Conservation (phyloP, 2,888 invertebrate species). For the Ecdyonurus torrentis region DNA sequence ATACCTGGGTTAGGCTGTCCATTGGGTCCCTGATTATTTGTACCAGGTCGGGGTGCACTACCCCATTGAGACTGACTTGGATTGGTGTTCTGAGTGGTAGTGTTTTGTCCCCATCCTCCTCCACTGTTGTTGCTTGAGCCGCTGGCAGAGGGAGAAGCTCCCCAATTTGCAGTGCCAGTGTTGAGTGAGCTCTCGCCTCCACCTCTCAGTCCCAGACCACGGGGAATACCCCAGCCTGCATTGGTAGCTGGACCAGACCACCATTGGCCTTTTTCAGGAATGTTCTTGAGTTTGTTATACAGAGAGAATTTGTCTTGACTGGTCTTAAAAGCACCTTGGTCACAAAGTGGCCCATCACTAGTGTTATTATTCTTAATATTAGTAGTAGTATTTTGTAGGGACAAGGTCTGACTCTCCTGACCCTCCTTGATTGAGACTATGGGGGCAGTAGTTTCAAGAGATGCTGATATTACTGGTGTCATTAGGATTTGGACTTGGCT, state of each 20-base stretch:
- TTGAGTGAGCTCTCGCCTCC: slow-evolving; percentile 71
- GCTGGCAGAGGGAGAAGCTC: slow-evolving; percentile 52
- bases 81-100: slow-evolving; percentile 15
- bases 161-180: slow-evolving; percentile 56
- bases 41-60: slow-evolving; percentile 9
- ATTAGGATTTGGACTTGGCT: slow-evolving; percentile 2
- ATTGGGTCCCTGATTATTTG: slow-evolving; percentile 14
- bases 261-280: background rate
- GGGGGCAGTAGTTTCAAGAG: background rate
- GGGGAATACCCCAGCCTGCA: slow-evolving; percentile 39
- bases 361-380: background rate
- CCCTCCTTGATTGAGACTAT: background rate
- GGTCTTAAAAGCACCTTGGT: background rate
- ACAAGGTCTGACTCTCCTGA: background rate
- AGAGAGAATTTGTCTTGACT: slow-evolving; percentile 2
- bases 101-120: slow-evolving; percentile 36
- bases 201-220: slow-evolving; percentile 47
- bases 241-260: slow-evolving; percentile 18
- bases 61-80: slow-evolving; percentile 9
- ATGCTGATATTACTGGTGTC: background rate
- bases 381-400: background rate
- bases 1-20: slow-evolving; percentile 13
- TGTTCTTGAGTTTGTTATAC: background rate
- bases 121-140: slow-evolving; percentile 22
- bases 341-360: background rate